A percentile compares a stretch with the other conserved stretches of the same genome.
Conservation (phyloP, 2,113 vertebrate species). For the Paracanthobrama guichenoti region DNA sequence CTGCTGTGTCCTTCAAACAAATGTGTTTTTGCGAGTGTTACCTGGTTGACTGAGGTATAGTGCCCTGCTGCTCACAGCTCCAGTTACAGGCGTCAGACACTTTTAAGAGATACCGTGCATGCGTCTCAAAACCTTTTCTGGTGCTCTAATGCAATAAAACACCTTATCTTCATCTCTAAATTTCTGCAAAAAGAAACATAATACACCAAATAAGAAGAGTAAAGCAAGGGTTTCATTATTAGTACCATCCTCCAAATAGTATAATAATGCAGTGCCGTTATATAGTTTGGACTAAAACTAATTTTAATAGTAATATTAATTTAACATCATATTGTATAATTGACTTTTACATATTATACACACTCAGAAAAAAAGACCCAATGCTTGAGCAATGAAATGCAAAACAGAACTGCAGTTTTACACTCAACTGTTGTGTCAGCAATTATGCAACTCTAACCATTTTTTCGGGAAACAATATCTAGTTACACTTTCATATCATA, state of each 20-base stretch:
- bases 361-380: neutral
- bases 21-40: constrained; percentile 56
- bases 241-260: neutral
- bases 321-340: neutral
- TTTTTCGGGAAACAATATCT: neutral
- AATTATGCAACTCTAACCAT: neutral
- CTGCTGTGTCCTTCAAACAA: neutral
- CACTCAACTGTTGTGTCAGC: neutral
- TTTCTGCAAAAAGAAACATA: constrained; percentile 66
- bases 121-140: constrained; percentile 74
- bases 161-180: constrained; percentile 71
- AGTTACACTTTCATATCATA: neutral
- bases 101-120: constrained; percentile 77
- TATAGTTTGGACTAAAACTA: neutral
- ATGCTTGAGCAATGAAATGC: neutral
- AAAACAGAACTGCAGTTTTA: neutral
- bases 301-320: neutral
- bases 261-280: neutral
- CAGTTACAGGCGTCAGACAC: constrained; percentile 73
- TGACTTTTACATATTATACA: neutral
- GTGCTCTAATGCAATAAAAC: constrained; percentile 84
- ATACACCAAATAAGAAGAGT: neutral
- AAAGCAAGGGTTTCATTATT: neutral
- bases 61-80: constrained; percentile 59
- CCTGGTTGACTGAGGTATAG: constrained; percentile 75